These are phyloP conservation scores for Aphis gossypii DNA, from an alignment of 1,140 invertebrate genomes.

Conservation along the genomic window DNA sequence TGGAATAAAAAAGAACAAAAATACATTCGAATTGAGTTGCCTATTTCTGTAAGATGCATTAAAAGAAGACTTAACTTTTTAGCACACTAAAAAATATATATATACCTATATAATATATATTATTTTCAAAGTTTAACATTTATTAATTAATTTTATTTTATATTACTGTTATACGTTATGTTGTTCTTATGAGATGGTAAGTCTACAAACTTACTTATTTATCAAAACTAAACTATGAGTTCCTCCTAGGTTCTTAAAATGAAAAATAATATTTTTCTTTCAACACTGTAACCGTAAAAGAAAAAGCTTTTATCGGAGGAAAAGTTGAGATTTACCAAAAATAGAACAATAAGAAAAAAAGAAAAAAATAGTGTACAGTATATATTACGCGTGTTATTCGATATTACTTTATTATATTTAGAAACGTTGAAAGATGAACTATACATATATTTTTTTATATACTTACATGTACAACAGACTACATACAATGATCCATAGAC, in stretches of 20 bases:
- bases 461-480: background rate
- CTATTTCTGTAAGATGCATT: background rate
- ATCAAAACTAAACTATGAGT: background rate
- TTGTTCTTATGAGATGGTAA: background rate
- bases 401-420: constrained; percentile 10
- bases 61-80: background rate
- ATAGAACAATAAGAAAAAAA: background rate
- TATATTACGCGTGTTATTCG: background rate
- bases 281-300: background rate
- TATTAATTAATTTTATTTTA: background rate
- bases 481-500: background rate
- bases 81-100: background rate
- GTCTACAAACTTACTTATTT: background rate
- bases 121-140: background rate
- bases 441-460: background rate
- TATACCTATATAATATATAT: too few species aligned
- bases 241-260: background rate
- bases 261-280: constrained; percentile 19
- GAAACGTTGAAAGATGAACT: background rate
- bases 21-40: background rate
- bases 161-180: background rate
- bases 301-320: constrained; percentile 11
- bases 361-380: background rate
- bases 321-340: background rate
- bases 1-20: background rate